Percentiles rank a stretch among this genome's conserved stretches.
Evolutionary conservation across 92 coral and sea anemone genomes (phyloP).

Genomic region (Epizoanthus rinbou): DNA sequence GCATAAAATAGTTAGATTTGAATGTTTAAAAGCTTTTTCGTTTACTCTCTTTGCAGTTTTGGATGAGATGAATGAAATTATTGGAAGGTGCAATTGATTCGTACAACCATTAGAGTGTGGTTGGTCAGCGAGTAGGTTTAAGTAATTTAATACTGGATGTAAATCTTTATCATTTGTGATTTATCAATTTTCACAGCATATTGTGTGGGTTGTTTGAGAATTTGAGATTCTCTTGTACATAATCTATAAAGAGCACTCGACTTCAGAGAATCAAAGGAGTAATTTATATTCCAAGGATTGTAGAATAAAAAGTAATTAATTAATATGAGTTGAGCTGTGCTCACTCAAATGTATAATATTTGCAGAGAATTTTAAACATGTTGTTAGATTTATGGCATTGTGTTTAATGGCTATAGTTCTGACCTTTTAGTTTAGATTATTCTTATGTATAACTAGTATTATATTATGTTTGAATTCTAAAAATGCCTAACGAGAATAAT

Average conservation of each 20-base stretch:
- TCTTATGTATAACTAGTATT: too few species aligned
- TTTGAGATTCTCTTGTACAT: constrained; percentile 36
- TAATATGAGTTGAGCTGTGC: constrained; percentile 29
- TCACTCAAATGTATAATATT: constrained; percentile 31
- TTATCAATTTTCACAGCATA: constrained; percentile 1
- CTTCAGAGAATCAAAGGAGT: constrained; percentile 18
- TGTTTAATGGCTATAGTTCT: neutral
- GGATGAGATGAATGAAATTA: too few species aligned
- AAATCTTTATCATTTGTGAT: neutral
- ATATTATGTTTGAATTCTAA: too few species aligned
- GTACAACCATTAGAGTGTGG: too few species aligned
- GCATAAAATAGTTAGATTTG: too few species aligned
- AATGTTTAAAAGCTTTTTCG: too few species aligned
- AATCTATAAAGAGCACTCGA: neutral
- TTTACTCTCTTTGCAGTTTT: too few species aligned
- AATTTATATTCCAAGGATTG: constrained; percentile 20
- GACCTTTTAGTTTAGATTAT: neutral
- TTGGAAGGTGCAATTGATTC: too few species aligned
- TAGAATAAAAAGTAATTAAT: constrained; percentile 17
- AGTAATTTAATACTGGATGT: neutral
- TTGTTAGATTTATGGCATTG: neutral
- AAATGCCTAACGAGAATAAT: too few species aligned
- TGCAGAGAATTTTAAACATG: neutral
- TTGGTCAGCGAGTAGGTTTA: too few species aligned
- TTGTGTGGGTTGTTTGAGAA: neutral